phyloP scores from a whole-genome alignment of 2,797 vertebrate genomes.

The Meda fulgida region DNA sequence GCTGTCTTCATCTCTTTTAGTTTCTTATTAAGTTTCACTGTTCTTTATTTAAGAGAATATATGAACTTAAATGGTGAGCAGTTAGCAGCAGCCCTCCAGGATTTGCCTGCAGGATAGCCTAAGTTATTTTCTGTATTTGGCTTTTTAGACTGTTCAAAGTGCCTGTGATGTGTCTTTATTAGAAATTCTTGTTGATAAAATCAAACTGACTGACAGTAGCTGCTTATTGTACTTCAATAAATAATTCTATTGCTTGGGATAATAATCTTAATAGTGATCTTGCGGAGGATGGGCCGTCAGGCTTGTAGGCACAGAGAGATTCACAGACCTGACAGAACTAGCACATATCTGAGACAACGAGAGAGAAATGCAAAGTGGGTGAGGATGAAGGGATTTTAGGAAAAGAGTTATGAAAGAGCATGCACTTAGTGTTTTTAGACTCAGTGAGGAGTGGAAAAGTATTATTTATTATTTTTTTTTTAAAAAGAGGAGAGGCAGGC shows the following conservation, averaged over 20 bases:
- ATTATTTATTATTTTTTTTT: too few relatives aligned
- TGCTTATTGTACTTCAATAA: slow-evolving; percentile 57
- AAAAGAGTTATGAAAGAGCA: not conserved
- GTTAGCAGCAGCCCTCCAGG: slow-evolving; percentile 16
- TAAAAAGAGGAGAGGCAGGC: not conserved
- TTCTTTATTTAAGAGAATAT: not conserved
- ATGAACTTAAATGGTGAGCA: slow-evolving; percentile 24
- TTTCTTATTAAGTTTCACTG: not conserved
- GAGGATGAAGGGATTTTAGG: not conserved
- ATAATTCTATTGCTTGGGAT: slow-evolving; percentile 55
- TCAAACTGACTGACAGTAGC: slow-evolving; percentile 48
- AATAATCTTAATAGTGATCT: slow-evolving; percentile 48
- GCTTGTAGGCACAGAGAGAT: slow-evolving; percentile 19
- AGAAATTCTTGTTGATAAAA: slow-evolving; percentile 54
- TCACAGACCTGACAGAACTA: slow-evolving; percentile 50
- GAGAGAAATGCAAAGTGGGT: slow-evolving; percentile 28
- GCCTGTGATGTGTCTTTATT: slow-evolving; percentile 46
- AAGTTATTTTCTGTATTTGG: slow-evolving; percentile 24
- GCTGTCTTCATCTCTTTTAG: not conserved
- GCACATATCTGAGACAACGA: slow-evolving; percentile 33
- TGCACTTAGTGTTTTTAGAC: slow-evolving; percentile 10
- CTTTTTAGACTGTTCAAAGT: slow-evolving; percentile 34
- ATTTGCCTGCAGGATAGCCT: slow-evolving; percentile 15
- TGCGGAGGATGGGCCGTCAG: slow-evolving; percentile 41
- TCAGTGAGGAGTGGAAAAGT: not conserved